phyloP scores from a whole-genome alignment of 2,113 vertebrate genomes.

The Vimba vimba region DNA sequence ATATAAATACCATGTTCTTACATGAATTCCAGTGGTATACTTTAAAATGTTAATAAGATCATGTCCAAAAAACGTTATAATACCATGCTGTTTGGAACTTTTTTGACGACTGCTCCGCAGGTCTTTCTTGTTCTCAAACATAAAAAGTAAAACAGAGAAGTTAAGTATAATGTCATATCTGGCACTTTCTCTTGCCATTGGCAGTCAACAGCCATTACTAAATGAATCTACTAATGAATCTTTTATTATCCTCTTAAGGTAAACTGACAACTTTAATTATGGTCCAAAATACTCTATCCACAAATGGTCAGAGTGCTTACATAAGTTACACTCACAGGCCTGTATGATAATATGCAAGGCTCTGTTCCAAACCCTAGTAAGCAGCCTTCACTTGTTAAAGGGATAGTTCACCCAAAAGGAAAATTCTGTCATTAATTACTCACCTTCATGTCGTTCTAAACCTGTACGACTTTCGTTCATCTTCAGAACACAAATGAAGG shows the following conservation, averaged over 20 bases:
- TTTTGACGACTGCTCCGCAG: neutral
- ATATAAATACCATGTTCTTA: neutral
- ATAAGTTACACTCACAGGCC: neutral
- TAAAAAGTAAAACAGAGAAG: neutral
- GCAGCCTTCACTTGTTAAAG: neutral
- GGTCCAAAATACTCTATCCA: neutral
- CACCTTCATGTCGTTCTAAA: no score
- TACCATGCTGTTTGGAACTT: neutral
- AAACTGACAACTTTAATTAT: slow-evolving; percentile 18
- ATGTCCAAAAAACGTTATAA: neutral
- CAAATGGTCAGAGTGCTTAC: neutral
- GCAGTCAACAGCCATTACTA: slow-evolving; percentile 22
- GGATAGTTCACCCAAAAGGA: no score
- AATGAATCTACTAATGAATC: slow-evolving; percentile 13
- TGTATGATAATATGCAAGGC: neutral
- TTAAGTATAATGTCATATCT: slow-evolving; percentile 6
- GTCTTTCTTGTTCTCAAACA: neutral
- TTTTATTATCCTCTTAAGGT: slow-evolving; percentile 17
- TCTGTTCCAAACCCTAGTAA: neutral
- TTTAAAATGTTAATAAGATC: neutral
- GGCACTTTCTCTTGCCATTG: neutral
- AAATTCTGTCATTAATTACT: no score
- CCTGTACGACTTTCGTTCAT: no score
- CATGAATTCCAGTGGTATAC: neutral
- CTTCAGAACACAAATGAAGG: no score